Base-by-base conservation (phyloP, 2,797 vertebrate genomes). In the Myoxocephalus aenaeus region DNA sequence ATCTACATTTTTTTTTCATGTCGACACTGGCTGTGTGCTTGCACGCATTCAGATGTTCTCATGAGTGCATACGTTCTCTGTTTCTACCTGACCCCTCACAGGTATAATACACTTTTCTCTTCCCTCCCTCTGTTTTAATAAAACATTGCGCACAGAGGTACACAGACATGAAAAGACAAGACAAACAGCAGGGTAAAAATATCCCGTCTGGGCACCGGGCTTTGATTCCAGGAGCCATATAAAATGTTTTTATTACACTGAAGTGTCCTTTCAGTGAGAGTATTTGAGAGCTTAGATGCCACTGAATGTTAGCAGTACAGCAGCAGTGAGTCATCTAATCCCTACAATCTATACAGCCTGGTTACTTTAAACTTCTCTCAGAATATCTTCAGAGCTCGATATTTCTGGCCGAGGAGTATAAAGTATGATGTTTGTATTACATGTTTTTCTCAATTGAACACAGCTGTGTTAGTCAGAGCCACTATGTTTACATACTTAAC, bases 1-100 rank as follows among this genome's bases (percentile, higher is more conserved):
- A 81, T 90, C 73, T 73, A 36, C 91, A 84, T 84, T 83, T 56
- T 44, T 75, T 83, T 75, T 83, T 64, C 54, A 61, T 34, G 9
- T 44, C 62, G 25, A 44, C 65, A 44, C 10, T 34, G 44, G 15
- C 64, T 29, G 12, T 27, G 44, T 18, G 40, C 4, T 38, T 51
- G 71, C 53, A 51, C 15, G 7, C 57, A 36, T 32, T 65, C 54
- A 73, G 59, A 65, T 65, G 34, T 67, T 15, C 12, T 50, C 42
- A 62, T 36, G 40, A 66, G 54, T 48, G 65, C 57, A 27, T 63
- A 62, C 62, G 22, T 38, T 57, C 20, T 56, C 44, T 65, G 50
- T 66, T 75, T 73, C 42, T 79, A 42, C 50, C 59, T 83, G 74
- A 77, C 56, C 70, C 59, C 50, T 74, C 17, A 17, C 44, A 82